Conservation (phyloP, 1,140 invertebrate genomes). For the Lerema accius region DNA sequence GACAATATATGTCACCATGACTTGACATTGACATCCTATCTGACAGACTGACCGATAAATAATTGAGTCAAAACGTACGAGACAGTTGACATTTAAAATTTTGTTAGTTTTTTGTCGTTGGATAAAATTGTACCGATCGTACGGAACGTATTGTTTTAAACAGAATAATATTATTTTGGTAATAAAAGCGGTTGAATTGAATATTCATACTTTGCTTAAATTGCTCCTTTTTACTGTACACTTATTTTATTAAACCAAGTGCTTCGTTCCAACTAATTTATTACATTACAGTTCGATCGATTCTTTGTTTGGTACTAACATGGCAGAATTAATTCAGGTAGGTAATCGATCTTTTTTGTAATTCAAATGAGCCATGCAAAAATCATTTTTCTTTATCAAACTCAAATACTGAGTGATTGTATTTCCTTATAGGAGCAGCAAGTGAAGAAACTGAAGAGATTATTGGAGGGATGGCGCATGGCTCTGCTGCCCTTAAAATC, state of each 20-base stretch:
- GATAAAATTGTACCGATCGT: too few relatives aligned
- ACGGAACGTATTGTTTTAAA: too few relatives aligned
- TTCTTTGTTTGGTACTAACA: slow-evolving; percentile 23
- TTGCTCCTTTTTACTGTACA: background rate
- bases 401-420: background rate
- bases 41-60: too few relatives aligned
- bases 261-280: background rate
- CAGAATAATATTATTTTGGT: too few relatives aligned
- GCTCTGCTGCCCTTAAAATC: slow-evolving; percentile 88
- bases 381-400: background rate
- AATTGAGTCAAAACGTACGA: too few relatives aligned
- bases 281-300: background rate
- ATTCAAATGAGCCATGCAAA: background rate
- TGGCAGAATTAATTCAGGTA: slow-evolving; percentile 41
- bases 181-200: too few relatives aligned
- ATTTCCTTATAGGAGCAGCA: slow-evolving; percentile 84
- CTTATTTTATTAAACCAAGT: background rate
- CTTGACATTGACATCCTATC: too few relatives aligned
- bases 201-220: background rate
- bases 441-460: slow-evolving; percentile 88
- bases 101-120: too few relatives aligned
- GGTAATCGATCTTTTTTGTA: background rate
- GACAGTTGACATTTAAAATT: too few relatives aligned
- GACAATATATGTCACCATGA: too few relatives aligned
- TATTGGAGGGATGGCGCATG: slow-evolving; percentile 92